Evolutionary conservation across 2,888 invertebrate genomes (phyloP).

Genomic region (Callyntrura guangdongensis): DNA sequence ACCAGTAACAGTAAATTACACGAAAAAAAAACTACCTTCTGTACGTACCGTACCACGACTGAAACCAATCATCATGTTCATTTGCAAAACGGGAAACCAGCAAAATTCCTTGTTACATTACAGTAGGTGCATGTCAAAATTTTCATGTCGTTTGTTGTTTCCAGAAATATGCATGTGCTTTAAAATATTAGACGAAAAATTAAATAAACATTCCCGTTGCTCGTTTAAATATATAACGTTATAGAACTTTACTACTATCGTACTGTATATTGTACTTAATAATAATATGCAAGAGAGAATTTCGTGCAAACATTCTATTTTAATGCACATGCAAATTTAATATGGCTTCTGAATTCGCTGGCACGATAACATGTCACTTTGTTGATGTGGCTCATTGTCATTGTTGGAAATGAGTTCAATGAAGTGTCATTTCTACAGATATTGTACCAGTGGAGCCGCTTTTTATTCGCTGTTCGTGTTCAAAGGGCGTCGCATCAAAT

Average conservation of each 20-base stretch:
- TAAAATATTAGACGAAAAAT: too few relatives aligned
- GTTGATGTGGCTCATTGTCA: constrained; percentile 71
- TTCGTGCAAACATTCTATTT: neutral
- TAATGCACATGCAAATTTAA: neutral
- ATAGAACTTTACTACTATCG: too few relatives aligned
- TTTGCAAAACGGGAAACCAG: neutral
- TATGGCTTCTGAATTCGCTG: neutral
- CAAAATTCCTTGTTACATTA: neutral
- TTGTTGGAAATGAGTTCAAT: constrained; percentile 67
- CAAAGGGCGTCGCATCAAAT: neutral
- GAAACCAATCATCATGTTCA: too few relatives aligned
- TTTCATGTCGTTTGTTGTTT: neutral
- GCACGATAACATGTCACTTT: constrained; percentile 10
- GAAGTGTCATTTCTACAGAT: constrained; percentile 41
- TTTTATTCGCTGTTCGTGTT: neutral
- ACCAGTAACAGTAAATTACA: too few relatives aligned
- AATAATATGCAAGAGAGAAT: too few relatives aligned
- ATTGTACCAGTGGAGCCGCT: neutral
- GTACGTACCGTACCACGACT: too few relatives aligned
- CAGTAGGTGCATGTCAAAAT: neutral
- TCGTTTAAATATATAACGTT: too few relatives aligned
- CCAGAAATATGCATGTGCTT: too few relatives aligned
- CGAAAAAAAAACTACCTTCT: too few relatives aligned
- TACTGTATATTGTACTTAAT: too few relatives aligned
- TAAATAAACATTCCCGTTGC: too few relatives aligned